These are phyloP conservation scores for Mesocricetus auratus DNA, from an alignment of 2,113 vertebrate genomes.

Conservation along the genomic window DNA sequence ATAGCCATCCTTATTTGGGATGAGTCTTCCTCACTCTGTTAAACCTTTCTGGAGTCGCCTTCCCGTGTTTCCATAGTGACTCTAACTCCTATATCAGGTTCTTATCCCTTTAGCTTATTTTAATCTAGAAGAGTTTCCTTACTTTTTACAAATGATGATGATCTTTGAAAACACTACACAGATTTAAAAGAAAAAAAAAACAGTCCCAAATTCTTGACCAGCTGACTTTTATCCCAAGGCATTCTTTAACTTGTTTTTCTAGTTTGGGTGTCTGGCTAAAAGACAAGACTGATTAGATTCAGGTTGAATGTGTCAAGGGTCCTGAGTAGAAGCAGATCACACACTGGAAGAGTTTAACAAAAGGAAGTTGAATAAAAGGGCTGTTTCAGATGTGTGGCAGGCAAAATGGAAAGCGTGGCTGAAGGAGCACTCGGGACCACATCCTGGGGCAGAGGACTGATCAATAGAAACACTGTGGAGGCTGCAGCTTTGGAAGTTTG, in stretches of 20 bases:
- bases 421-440: not conserved
- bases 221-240: slow-evolving; percentile 5
- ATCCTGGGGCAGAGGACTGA: not conserved
- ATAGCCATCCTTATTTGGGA: not conserved
- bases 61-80: not conserved
- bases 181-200: not conserved
- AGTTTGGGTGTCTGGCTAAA: slow-evolving; percentile 2
- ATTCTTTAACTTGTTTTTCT: slow-evolving; percentile 55
- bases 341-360: not conserved
- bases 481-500: not conserved
- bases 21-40: not conserved
- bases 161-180: slow-evolving; percentile 8
- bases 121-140: slow-evolving; percentile 17
- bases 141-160: not conserved
- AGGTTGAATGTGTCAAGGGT: not conserved
- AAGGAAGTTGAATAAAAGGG: slow-evolving; percentile 7
- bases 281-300: not conserved
- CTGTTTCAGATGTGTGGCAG: not conserved
- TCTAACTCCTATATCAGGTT: not conserved
- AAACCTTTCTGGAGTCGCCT: not conserved
- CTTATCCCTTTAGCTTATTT: not conserved
- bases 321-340: slow-evolving; percentile 15
- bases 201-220: not conserved
- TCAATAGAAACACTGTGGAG: not conserved
- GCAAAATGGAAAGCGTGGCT: not conserved